phyloP scores from a whole-genome alignment of 2,113 vertebrate genomes.

The Pelusios castaneus region DNA sequence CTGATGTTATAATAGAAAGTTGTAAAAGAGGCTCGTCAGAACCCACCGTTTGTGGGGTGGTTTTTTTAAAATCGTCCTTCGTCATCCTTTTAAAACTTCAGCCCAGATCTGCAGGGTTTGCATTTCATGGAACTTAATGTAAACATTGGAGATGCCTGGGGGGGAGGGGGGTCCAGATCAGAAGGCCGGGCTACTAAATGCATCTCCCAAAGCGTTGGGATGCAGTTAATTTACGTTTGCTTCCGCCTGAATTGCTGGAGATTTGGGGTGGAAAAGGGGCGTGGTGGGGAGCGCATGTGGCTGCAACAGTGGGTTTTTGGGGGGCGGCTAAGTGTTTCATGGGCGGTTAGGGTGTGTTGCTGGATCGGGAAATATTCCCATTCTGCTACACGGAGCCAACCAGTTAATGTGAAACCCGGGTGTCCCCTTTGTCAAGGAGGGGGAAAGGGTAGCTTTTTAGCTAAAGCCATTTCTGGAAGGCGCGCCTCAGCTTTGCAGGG shows the following conservation, averaged over 20 bases:
- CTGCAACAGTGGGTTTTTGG: background rate
- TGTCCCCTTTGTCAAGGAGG: background rate
- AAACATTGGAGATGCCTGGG: background rate
- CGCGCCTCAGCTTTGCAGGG: background rate
- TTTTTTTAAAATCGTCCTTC: background rate
- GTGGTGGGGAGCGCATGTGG: background rate
- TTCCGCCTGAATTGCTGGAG: background rate
- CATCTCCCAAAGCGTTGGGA: background rate
- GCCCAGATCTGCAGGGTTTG: background rate
- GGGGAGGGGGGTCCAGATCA: background rate
- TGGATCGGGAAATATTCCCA: background rate
- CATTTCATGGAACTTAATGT: background rate
- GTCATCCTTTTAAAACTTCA: constrained; percentile 12
- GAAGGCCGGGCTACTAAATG: background rate
- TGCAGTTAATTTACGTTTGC: background rate
- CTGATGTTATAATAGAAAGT: constrained; percentile 23
- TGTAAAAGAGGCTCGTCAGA: background rate
- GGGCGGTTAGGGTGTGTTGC: background rate
- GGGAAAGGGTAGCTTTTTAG: background rate
- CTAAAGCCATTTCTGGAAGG: background rate
- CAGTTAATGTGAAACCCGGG: background rate
- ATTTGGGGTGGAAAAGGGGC: background rate
- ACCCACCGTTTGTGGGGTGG: background rate
- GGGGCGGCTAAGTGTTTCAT: background rate
- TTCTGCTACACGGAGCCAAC: background rate